A percentile compares a stretch with the other conserved stretches of the same genome.
Evolutionary conservation across 2,888 invertebrate genomes (phyloP).

Genomic region (Diarsia mendica): DNA sequence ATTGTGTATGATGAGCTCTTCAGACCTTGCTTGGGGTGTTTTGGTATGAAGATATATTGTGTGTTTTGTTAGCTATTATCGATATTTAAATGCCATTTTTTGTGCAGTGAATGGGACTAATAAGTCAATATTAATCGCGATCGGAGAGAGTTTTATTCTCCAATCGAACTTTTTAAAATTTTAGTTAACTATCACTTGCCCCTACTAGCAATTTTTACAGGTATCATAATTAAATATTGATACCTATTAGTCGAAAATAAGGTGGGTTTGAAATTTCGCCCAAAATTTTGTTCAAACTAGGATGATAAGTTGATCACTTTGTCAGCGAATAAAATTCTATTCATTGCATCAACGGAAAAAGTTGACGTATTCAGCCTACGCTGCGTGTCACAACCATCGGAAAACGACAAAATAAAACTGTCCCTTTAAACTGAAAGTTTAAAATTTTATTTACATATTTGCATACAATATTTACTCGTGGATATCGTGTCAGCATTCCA

Average conservation of each 20-base stretch:
- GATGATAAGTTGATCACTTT: neutral
- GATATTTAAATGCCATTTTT: conserved; percentile 3
- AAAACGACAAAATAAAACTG: conserved; percentile 53
- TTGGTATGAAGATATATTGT: conserved; percentile 4
- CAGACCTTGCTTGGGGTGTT: conserved; percentile 15
- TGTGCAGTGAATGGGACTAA: neutral
- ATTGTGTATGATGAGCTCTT: conserved; percentile 51
- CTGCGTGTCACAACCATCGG: conserved; percentile 35
- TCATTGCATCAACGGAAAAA: conserved; percentile 2
- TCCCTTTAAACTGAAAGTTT: conserved; percentile 51
- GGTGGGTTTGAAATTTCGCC: too few species aligned
- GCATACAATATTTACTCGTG: conserved; percentile 71
- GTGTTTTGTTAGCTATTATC: neutral
- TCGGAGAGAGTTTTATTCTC: neutral
- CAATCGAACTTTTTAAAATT: neutral
- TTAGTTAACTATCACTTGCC: neutral
- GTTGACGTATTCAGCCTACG: conserved; percentile 20
- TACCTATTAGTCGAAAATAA: neutral
- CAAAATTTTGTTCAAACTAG: too few species aligned
- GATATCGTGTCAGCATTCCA: conserved; percentile 72
- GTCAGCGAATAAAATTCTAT: conserved; percentile 5
- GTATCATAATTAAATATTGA: neutral
- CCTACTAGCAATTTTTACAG: neutral
- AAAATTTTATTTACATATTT: conserved; percentile 71
- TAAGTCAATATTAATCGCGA: neutral